phyloP scores from a whole-genome alignment of 2,888 invertebrate species.

The Apamea anceps region DNA sequence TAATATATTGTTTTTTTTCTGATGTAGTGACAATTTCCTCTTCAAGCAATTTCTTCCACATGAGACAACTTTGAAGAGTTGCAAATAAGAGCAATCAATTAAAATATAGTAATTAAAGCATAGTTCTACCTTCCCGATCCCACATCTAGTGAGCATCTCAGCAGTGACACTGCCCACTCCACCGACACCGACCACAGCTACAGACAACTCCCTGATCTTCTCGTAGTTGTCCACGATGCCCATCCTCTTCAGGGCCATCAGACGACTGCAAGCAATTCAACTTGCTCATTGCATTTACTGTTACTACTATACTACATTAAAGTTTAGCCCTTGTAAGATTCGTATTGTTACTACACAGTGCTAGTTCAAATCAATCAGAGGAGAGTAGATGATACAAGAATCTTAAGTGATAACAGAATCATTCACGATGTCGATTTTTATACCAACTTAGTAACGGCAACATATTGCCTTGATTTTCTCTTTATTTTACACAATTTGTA shows the following conservation, averaged over 20 bases:
- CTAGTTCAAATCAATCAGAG: not conserved
- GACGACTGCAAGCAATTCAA: conserved; percentile 92
- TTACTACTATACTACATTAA: not conserved
- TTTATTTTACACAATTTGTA: not conserved
- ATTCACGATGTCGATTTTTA: not conserved
- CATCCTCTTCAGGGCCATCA: conserved; percentile 99
- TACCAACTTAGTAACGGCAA: conserved; percentile 12
- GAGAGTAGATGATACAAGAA: not conserved
- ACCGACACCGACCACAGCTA: conserved; percentile 99
- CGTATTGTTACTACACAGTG: not conserved
- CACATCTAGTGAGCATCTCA: conserved; percentile 99
- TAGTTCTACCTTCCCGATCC: conserved; percentile 95
- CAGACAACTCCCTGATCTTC: conserved; percentile 95
- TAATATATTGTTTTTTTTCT: not conserved
- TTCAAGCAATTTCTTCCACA: not conserved
- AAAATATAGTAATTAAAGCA: no score
- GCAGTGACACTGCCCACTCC: conserved; percentile 99
- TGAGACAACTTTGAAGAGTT: not conserved
- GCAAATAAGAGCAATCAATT: not conserved
- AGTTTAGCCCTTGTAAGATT: not conserved
- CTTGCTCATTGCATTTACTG: not conserved
- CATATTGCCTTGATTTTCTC: conserved; percentile 47
- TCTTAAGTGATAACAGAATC: not conserved
- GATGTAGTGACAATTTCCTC: not conserved
- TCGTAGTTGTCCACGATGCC: conserved; percentile 99